Evolutionary conservation across 2,888 invertebrate species (phyloP), one percentile per base, ranked within the genome.

Genomic region (Temnothorax rugatulus): DNA sequence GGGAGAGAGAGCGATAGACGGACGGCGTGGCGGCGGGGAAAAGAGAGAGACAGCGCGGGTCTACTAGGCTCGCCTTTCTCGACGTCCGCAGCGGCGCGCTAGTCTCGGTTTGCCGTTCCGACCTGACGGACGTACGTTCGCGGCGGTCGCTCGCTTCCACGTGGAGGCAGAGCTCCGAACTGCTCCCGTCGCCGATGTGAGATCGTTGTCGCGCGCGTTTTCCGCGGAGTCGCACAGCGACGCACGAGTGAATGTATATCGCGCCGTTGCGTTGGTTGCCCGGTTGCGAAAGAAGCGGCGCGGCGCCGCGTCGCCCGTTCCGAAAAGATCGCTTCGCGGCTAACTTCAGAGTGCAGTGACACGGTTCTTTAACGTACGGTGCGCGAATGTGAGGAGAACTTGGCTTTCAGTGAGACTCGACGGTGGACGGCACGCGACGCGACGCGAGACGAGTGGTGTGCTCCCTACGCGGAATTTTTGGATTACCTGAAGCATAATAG

Each of bases 21-120:
- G 50, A 8, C 4, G 63, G 71, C 38, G 50, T 18, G 69, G 76
- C 18, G 63, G 71, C 38, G 50, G 29, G 69, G 76, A 71, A 66
- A 25, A 21, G 74, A 50, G n/a, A 75, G 85, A 84, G 71, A 61
- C 75, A 77, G 85, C 38, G 47, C 2, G 87, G 86, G 87, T 81
- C 75, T 86, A 82, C 87, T 92, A 92, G 93, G 92, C 92, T 93
- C 90, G 90, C 84, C 90, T 90, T 84, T 86, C 88, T 87, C 87
- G 86, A 73, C 87, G 81, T 89, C 90, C 89, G 93, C 91, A 41
- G 89, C 91, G 91, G 66, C 92, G 92, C 93, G 91, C 91, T 89
- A 94, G 94, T 94, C 91, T 93, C 93, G 94, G 93, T 90, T 92
- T 92, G 92, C 92, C 94, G 93, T 90, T 94, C 91, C 88, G 87